Base-by-base conservation (phyloP, 2,113 vertebrate genomes). In the Cromileptes altivelis region DNA sequence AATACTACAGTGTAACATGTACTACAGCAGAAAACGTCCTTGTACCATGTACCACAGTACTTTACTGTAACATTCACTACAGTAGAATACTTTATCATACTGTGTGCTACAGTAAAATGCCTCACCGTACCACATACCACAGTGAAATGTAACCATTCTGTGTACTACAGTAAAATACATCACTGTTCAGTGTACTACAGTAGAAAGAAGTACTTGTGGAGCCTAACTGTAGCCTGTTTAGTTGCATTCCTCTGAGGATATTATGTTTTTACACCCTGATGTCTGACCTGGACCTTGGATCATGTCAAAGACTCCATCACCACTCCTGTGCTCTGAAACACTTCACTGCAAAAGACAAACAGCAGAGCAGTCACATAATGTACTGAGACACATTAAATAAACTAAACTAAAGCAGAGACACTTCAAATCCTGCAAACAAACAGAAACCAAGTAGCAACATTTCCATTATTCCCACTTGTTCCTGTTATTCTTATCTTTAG, bases 401-500 rank as follows among this genome's bases (percentile, higher is more conserved):
- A 58, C 25, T 14, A 18, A 70, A 42, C 15, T 55, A 49, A 14
- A 63, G 25, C 50, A 18, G 27, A 67, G 27, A 5, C 19, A n/a
- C 42, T 21, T 60, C 18, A 49, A 10, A 2, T 15, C 27, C n/a
- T 25, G 45, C 17, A 77, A 45, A 65, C 23, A 25, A 70, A 61
- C 23, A 40, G 56, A 83, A 62, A 18, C 4, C 18, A 37, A 19
- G 27, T 13, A 18, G 47, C 4, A 58, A 49, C 45, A 27, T 42
- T 68, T 40, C 18, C 33, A 14, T 75, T 12, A 30, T 71, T 74
- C 10, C 37, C 47, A 19, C 19, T 19, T 65, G 37, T 33, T 60
- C 19, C 21, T 64, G 57, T 58, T 88, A 71, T 65, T 80, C 64
- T 60, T 33, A 30, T 70, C 50, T 63, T 25, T 21, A 40, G 67